Evolutionary conservation across 2,797 vertebrate species (phyloP).

Genomic region (Myotis myotis): DNA sequence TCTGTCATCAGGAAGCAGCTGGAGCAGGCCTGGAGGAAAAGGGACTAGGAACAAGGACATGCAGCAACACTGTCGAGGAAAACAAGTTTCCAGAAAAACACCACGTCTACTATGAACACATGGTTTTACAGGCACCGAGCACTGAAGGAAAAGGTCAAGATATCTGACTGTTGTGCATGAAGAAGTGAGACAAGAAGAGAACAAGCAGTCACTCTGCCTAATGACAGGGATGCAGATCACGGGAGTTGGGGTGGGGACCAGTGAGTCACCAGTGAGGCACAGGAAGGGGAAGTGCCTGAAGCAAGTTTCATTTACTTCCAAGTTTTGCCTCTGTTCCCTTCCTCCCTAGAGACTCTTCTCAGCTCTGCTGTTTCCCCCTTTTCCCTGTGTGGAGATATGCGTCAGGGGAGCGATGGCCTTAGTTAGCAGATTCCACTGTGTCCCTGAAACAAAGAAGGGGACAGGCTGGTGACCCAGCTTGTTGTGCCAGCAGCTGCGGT

Average conservation of each 20-base stretch:
- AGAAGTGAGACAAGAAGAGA: background rate
- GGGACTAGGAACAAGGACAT: accelerated
- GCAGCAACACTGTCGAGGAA: background rate
- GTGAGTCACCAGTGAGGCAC: background rate
- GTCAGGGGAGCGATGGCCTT: background rate
- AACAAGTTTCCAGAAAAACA: background rate
- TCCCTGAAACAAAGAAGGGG: background rate
- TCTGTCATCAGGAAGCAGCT: background rate
- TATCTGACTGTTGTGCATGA: background rate
- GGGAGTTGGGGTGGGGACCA: no score
- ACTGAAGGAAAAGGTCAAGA: background rate
- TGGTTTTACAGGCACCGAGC: background rate
- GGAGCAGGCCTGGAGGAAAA: background rate
- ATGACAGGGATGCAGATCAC: background rate
- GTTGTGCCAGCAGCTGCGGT: background rate
- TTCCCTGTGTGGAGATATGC: background rate
- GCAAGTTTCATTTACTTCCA: background rate
- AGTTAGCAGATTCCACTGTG: background rate
- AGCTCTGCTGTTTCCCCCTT: background rate
- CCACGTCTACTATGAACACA: background rate
- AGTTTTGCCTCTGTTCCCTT: background rate
- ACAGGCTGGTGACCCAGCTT: background rate
- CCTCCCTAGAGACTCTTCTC: background rate
- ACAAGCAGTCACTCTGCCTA: background rate
- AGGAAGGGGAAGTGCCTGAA: background rate